phyloP scores from a whole-genome alignment of 2,888 invertebrate species.

The Exocentrus adspersus region DNA sequence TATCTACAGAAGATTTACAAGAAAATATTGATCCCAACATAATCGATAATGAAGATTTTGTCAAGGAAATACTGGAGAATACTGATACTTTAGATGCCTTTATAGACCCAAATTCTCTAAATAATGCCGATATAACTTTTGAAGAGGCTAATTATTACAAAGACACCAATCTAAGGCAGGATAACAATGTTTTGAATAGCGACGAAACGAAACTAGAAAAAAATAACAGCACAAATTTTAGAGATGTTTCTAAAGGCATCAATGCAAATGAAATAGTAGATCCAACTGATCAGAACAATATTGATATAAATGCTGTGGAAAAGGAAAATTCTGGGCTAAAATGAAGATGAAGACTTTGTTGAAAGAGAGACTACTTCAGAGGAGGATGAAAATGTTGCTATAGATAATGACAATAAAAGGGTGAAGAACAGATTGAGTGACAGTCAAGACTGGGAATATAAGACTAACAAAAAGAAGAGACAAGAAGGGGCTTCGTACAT shows the following conservation, averaged over 20 bases:
- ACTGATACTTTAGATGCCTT: neutral
- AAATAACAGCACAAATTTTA: constrained; percentile 8
- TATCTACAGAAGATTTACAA: constrained; percentile 14
- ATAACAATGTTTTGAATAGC: constrained; percentile 12
- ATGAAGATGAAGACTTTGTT: constrained; percentile 18
- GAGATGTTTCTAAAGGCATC: constrained; percentile 18
- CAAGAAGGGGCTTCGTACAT: constrained; percentile 24
- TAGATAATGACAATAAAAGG: constrained; percentile 17
- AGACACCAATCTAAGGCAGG: constrained; percentile 3
- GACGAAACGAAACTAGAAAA: constrained; percentile 18
- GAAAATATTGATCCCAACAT: constrained; percentile 23
- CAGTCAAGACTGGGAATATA: constrained; percentile 24
- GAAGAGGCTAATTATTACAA: constrained; percentile 23
- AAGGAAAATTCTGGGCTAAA: constrained; percentile 23
- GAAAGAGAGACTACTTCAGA: constrained; percentile 22
- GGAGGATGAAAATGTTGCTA: constrained; percentile 21
- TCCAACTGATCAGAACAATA: constrained; percentile 17
- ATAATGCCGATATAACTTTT: constrained; percentile 17
- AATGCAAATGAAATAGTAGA: constrained; percentile 29
- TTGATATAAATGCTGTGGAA: constrained; percentile 16
- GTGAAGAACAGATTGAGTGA: constrained; percentile 16
- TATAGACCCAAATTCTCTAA: constrained; percentile 10
- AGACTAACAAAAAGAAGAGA: constrained; percentile 29
- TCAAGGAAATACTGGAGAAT: too few relatives aligned
- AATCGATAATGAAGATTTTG: constrained; percentile 3